A percentile compares a stretch with the other conserved stretches of the same genome.
phyloP scores from a whole-genome alignment of 2,797 vertebrate genomes.

The Anniella stebbinsi region DNA sequence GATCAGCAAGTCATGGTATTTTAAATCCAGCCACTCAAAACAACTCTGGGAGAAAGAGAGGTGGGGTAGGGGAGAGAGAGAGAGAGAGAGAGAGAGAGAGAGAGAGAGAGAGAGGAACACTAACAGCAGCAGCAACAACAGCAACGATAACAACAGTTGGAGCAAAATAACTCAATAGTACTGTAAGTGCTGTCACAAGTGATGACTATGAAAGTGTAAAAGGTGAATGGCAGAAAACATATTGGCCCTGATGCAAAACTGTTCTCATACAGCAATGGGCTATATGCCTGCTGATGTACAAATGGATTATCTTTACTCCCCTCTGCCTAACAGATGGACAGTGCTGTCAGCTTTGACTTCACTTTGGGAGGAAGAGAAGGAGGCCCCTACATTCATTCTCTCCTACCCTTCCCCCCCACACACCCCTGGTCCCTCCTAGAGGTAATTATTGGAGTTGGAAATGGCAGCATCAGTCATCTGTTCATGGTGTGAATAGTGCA shows the following conservation, averaged over 20 bases:
- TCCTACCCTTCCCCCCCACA: background rate
- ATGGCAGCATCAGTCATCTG: background rate
- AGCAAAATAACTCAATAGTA: background rate
- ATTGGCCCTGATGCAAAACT: slow-evolving; percentile 24
- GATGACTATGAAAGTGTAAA: background rate
- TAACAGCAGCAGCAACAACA: too few species aligned
- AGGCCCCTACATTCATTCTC: background rate
- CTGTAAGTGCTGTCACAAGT: too few species aligned
- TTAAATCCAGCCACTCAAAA: slow-evolving; percentile 18
- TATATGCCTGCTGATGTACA: background rate
- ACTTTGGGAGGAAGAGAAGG: background rate
- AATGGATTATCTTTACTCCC: background rate
- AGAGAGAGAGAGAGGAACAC: too few species aligned
- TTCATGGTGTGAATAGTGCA: background rate
- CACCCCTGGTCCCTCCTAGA: background rate
- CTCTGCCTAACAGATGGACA: background rate
- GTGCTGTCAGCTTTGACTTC: background rate
- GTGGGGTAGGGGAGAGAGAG: too few species aligned
- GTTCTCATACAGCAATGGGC: background rate
- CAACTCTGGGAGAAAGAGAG: background rate
- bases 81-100: background rate
- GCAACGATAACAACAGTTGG: background rate
- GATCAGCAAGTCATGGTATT: slow-evolving; percentile 2
- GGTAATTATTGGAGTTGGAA: background rate
- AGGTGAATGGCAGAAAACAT: slow-evolving; percentile 54